Percentiles rank a stretch among this genome's conserved stretches.
Evolutionary conservation across 2,888 invertebrate species (phyloP).

Genomic region (Rotaria macrura): DNA sequence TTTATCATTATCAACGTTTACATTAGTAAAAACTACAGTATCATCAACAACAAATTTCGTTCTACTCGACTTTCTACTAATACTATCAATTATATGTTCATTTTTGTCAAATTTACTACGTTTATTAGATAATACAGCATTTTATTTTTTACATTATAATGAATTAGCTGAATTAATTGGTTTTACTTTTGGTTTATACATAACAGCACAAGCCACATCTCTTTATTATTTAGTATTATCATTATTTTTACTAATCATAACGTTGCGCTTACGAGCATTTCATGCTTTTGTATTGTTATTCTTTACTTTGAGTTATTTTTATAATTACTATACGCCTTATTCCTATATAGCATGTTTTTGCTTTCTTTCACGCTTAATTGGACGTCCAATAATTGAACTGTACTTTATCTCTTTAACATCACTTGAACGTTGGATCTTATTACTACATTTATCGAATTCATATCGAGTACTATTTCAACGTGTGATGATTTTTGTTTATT

Average conservation of each 20-base stretch:
- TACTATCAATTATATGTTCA: neutral
- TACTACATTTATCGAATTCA: conserved; percentile 38
- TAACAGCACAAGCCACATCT: neutral
- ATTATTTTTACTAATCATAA: neutral
- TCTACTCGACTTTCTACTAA: neutral
- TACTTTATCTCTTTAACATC: conserved; percentile 42
- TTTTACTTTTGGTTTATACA: neutral
- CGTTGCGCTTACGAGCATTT: neutral
- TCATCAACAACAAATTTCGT: neutral
- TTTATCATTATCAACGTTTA: conserved; percentile 5
- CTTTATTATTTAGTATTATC: neutral
- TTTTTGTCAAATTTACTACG: neutral
- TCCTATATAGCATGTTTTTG: conserved; percentile 35
- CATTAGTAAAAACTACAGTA: neutral
- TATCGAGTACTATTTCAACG: conserved; percentile 36
- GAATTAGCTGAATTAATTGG: conserved; percentile 13
- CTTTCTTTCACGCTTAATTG: conserved; percentile 40
- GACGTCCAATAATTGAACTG: conserved; percentile 42
- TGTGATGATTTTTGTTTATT: conserved; percentile 38
- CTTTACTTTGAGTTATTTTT: neutral
- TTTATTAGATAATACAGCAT: conserved; percentile 1
- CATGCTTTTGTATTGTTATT: neutral
- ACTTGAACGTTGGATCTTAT: conserved; percentile 43
- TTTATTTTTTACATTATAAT: neutral
- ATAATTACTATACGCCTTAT: neutral